phyloP scores from a whole-genome alignment of 2,113 vertebrate genomes.

The Erythrocercus mccallii region DNA sequence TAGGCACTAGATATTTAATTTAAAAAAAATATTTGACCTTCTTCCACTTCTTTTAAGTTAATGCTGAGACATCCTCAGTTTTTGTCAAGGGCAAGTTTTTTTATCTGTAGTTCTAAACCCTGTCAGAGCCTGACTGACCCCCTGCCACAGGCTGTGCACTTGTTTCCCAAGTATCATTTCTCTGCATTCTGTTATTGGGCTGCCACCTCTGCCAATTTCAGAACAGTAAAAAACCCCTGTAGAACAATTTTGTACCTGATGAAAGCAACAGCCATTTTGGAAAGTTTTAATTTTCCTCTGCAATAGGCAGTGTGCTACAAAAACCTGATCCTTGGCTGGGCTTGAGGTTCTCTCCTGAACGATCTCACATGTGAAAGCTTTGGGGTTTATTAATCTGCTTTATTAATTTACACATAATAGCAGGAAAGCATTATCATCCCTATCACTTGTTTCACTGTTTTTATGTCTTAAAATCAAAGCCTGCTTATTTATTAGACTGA shows the following conservation, averaged over 20 bases:
- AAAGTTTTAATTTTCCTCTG: neutral
- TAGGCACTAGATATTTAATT: neutral
- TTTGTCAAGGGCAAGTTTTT: neutral
- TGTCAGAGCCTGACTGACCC: neutral
- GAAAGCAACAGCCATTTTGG: neutral
- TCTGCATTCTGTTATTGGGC: neutral
- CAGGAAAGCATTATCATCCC: neutral
- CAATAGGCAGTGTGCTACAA: neutral
- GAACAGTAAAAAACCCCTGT: neutral
- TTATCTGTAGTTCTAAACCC: neutral
- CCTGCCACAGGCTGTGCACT: neutral
- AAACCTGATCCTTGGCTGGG: neutral
- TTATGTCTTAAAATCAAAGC: neutral
- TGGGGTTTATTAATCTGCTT: neutral
- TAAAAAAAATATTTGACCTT: neutral
- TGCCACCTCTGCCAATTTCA: neutral
- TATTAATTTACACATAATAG: neutral
- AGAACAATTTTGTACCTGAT: neutral
- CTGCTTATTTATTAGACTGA: neutral
- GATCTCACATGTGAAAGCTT: neutral
- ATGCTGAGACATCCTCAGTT: neutral
- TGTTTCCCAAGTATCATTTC: neutral
- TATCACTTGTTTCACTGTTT: neutral
- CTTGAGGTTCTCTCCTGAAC: neutral
- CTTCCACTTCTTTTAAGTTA: neutral